Conservation (phyloP, 2,888 invertebrate genomes). For the Tetrapedia diversipes region DNA sequence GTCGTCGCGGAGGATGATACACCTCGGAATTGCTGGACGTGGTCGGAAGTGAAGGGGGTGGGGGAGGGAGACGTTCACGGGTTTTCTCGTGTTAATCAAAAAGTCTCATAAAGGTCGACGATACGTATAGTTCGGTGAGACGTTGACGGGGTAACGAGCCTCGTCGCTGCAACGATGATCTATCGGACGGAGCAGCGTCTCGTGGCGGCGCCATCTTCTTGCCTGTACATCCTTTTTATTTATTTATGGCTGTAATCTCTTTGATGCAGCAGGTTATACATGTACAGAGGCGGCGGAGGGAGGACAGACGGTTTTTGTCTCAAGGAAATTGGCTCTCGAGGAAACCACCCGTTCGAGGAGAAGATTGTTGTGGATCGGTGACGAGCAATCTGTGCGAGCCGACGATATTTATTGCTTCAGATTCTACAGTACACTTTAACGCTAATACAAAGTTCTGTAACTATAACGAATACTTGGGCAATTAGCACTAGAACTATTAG, state of each 20-base stretch:
- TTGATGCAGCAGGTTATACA: neutral
- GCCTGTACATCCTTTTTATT: neutral
- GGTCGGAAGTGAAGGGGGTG: too few relatives aligned
- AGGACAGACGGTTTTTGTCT: neutral
- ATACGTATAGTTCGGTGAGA: slow-evolving; percentile 27
- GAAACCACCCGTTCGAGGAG: neutral
- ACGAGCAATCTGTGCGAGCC: neutral
- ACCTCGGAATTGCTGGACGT: slow-evolving; percentile 53
- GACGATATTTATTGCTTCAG: too few relatives aligned
- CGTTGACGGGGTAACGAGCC: slow-evolving; percentile 18
- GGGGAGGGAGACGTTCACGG: slow-evolving; percentile 35
- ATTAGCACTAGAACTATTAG: too few relatives aligned
- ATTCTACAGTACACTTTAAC: too few relatives aligned
- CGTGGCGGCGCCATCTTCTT: neutral
- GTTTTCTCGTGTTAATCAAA: slow-evolving; percentile 68
- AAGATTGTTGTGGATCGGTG: neutral
- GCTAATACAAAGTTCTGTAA: too few relatives aligned
- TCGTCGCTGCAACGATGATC: slow-evolving; percentile 55
- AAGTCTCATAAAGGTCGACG: slow-evolving; percentile 67
- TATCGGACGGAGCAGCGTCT: slow-evolving; percentile 36
- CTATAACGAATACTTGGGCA: too few relatives aligned
- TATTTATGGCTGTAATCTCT: slow-evolving; percentile 16
- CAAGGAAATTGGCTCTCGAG: neutral
- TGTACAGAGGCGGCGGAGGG: neutral
- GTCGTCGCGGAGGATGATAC: slow-evolving; percentile 48